Evolutionary conservation across 2,113 vertebrate genomes (phyloP), one percentile per base, ranked within the genome.

Genomic region (Nesogale talazaci): DNA sequence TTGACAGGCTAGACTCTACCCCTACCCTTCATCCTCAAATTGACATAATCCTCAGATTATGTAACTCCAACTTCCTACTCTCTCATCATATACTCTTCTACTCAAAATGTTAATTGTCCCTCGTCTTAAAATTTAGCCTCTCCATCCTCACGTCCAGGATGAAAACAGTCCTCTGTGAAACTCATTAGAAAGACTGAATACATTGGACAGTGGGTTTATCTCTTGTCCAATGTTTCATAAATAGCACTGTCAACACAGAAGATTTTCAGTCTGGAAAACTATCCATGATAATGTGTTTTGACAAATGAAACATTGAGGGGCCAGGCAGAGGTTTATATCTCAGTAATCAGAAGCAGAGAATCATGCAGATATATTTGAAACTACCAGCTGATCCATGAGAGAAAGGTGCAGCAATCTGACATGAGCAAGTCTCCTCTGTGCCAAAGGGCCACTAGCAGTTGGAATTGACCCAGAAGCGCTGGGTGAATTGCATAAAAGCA

Each of bases 61-160:
- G 42, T 46, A 46, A 46, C 42, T 46, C 5, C 42, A 46, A 46
- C 42, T 46, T 46, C 83, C 94, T 0, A 1, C 31, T 86, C 19
- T 82, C 38, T 81, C 27, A 31, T 86, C 38, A 78, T 83, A 46
- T 77, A 88, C 23, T 77, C 22, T 83, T n/a, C n/a, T 85, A 65
- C 94, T 94, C 88, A 74, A 90, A 96, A 75, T 80, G 20, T 90
- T 88, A 65, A 81, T 95, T 94, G 83, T 59, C 74, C 67, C 70
- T 89, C 69, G 29, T 88, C 40, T 92, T 93, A 72, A 82, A 52
- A 75, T 86, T 57, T 0, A 2, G 36, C 83, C 27, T 65, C 61
- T 27, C 46, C 19, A 1, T 16, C 86, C 86, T 79, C 61, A 59
- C 57, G 31, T 89, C 46, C 83, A 83, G 72, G 86, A 31, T 75